A percentile compares a stretch with the other conserved stretches of the same genome.
Evolutionary conservation across 1,140 invertebrate genomes (phyloP).

Genomic region (Bombus balteatus): DNA sequence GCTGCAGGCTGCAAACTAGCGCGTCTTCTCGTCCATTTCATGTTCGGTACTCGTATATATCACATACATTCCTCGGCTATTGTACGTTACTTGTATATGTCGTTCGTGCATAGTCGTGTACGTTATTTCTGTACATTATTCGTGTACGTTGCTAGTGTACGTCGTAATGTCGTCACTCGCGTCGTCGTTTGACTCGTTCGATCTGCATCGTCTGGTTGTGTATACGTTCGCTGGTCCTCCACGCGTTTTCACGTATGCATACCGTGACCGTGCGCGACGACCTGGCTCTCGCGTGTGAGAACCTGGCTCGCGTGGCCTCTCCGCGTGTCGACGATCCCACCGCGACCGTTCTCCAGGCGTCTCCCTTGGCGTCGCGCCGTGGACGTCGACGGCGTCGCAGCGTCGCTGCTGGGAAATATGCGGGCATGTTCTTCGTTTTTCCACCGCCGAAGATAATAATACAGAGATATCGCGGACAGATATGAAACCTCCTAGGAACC

Average conservation of each 20-base stretch:
- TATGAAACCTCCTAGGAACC: background rate
- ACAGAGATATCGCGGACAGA: background rate
- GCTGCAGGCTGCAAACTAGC: conserved; percentile 35
- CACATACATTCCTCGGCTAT: no score
- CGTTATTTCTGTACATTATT: no score
- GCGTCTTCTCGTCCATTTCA: background rate
- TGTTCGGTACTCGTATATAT: background rate
- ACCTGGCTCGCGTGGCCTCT: conserved; percentile 37
- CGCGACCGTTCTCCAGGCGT: conserved; percentile 13
- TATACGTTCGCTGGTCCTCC: background rate
- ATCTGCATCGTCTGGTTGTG: no score
- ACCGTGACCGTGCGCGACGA: background rate
- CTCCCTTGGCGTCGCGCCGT: background rate
- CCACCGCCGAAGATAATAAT: background rate
- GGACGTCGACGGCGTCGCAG: background rate
- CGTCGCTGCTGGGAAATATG: background rate
- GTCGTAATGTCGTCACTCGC: no score
- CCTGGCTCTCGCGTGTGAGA: conserved; percentile 46
- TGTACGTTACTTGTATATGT: no score
- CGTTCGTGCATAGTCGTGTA: no score
- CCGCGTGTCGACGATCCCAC: conserved; percentile 46
- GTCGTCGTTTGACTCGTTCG: background rate
- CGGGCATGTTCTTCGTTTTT: background rate
- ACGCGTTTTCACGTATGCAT: conserved; percentile 23
- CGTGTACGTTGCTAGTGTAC: no score